Evolutionary conservation across 1,140 invertebrate species (phyloP).

Genomic region (Conus betulinus): DNA sequence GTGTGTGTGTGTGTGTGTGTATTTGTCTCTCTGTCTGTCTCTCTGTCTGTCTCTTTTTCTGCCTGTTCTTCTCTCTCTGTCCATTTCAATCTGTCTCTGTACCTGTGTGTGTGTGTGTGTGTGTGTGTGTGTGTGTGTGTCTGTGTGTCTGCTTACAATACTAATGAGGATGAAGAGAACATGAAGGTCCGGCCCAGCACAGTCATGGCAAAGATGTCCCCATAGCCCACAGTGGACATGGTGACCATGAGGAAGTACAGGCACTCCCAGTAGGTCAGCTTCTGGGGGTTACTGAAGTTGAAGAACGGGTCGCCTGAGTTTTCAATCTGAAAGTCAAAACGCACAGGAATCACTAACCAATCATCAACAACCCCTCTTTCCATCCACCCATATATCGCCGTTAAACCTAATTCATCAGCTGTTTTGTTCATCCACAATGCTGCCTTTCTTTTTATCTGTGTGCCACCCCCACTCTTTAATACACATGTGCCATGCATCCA

Average conservation of each 20-base stretch:
- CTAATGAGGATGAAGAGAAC: conserved; percentile 73
- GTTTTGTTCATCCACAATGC: too few species aligned
- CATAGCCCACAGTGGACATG: conserved; percentile 76
- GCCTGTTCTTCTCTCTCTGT: too few species aligned
- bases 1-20: background rate
- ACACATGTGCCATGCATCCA: too few species aligned
- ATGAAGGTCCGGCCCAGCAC: conserved; percentile 73
- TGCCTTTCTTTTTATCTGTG: too few species aligned
- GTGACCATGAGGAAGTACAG: conserved; percentile 76
- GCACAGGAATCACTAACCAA: too few species aligned
- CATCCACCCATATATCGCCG: too few species aligned
- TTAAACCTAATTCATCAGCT: too few species aligned
- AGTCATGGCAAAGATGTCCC: conserved; percentile 72
- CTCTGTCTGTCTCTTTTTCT: too few species aligned
- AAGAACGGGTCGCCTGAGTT: conserved; percentile 74
- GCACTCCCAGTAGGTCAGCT: conserved; percentile 75
- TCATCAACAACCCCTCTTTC: too few species aligned
- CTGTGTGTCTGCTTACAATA: conserved; percentile 68
- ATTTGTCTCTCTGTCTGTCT: background rate
- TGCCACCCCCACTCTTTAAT: too few species aligned
- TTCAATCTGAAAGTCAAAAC: conserved; percentile 66
- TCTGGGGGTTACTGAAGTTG: conserved; percentile 68
- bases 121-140: conserved; percentile 4
- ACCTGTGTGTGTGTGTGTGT: background rate
- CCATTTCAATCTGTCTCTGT: background rate